These are phyloP conservation scores for Melitaea cinxia DNA, from an alignment of 1,140 invertebrate species.

Conservation along the genomic window DNA sequence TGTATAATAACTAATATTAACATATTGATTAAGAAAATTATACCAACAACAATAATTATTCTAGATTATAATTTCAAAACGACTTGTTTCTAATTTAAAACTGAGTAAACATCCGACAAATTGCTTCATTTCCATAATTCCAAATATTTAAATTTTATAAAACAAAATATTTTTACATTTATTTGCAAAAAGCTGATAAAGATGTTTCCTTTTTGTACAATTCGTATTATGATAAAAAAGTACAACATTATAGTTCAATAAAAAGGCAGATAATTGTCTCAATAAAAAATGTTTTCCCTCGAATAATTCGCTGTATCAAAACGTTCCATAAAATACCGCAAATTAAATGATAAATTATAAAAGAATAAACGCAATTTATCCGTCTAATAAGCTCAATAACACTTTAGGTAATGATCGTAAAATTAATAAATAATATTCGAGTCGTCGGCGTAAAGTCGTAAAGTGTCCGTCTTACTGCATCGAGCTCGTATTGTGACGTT, in stretches of 20 bases:
- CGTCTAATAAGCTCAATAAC: constrained; percentile 15
- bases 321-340: not conserved
- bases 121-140: too few species aligned
- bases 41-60: too few species aligned
- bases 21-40: too few species aligned
- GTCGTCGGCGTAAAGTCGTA: constrained; percentile 52
- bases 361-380: constrained; percentile 1
- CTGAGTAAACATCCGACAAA: too few species aligned
- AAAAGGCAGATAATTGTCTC: not conserved
- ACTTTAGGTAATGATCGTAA: constrained; percentile 35
- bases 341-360: constrained; percentile 4
- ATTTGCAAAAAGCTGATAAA: not conserved
- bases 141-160: too few species aligned
- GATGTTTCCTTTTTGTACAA: not conserved
- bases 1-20: too few species aligned
- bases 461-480: constrained; percentile 63
- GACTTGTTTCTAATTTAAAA: too few species aligned
- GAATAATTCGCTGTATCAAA: not conserved
- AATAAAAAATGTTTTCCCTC: not conserved
- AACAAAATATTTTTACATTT: too few species aligned
- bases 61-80: too few species aligned
- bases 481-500: constrained; percentile 60
- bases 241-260: not conserved
- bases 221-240: not conserved
- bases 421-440: constrained; percentile 48